A percentile compares a stretch with the other conserved stretches of the same genome.
These are phyloP conservation scores for Alviniconcha strummeri DNA, from an alignment of 2,888 invertebrate species.

Conservation along the genomic window DNA sequence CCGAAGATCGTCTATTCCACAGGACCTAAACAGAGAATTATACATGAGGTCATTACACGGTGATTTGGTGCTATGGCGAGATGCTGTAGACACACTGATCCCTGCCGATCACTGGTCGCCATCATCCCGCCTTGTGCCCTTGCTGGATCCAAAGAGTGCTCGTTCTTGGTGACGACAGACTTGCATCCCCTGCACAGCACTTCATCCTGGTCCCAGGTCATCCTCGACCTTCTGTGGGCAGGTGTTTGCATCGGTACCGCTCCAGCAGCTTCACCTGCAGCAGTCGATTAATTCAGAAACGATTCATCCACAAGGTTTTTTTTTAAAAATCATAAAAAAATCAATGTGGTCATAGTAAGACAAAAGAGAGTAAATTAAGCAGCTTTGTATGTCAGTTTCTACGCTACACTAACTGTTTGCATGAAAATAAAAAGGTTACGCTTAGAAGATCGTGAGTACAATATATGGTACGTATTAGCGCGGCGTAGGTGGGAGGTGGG, in stretches of 20 bases:
- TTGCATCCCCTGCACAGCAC: not conserved
- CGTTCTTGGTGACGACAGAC: not conserved
- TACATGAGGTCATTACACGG: no score
- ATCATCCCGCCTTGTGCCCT: no score
- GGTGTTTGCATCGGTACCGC: not conserved
- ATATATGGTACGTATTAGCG: not conserved
- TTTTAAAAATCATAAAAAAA: not conserved
- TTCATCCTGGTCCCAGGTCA: constrained; percentile 18
- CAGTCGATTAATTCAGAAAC: not conserved
- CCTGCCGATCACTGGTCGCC: no score
- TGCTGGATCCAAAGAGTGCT: not conserved
- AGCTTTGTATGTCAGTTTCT: not conserved
- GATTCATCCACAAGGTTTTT: not conserved
- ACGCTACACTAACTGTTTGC: not conserved
- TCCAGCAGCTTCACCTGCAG: constrained; percentile 7
- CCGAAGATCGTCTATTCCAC: no score
- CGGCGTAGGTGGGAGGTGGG: no score
- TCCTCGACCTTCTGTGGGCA: constrained; percentile 8
- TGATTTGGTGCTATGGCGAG: no score
- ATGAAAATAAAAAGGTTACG: not conserved
- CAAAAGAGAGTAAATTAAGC: not conserved
- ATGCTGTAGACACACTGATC: no score
- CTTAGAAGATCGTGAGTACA: not conserved
- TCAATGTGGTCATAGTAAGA: not conserved
- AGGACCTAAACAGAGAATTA: no score